These are phyloP conservation scores for Pygoscelis antarcticus DNA, from an alignment of 2,113 vertebrate species.

Conservation along the genomic window DNA sequence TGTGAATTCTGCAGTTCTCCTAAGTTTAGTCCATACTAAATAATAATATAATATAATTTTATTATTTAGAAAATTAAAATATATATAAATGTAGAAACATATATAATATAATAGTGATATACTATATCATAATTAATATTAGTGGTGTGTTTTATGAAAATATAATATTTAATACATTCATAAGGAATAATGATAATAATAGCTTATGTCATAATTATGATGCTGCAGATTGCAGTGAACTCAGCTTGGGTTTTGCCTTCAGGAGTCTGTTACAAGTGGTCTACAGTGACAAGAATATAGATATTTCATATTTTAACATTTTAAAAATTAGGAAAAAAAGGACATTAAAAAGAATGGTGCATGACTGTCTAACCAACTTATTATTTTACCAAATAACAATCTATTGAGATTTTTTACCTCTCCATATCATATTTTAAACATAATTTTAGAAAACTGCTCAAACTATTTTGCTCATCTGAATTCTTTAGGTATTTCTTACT, in stretches of 20 bases:
- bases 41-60: neutral
- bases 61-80: neutral
- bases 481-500: neutral
- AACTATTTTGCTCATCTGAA: neutral
- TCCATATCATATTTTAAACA: neutral
- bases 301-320: neutral
- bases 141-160: neutral
- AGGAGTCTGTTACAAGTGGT: neutral
- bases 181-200: neutral
- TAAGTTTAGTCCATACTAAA: neutral
- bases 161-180: neutral
- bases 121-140: neutral
- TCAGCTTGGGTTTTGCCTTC: neutral
- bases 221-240: neutral
- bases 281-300: neutral
- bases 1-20: neutral
- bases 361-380: neutral
- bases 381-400: neutral
- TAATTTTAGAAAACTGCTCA: neutral
- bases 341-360: neutral
- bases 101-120: neutral
- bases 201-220: neutral
- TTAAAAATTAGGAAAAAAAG: neutral
- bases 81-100: neutral
- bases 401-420: neutral